Conservation (phyloP, 2,113 vertebrate species). For the Takifugu bimaculatus region DNA sequence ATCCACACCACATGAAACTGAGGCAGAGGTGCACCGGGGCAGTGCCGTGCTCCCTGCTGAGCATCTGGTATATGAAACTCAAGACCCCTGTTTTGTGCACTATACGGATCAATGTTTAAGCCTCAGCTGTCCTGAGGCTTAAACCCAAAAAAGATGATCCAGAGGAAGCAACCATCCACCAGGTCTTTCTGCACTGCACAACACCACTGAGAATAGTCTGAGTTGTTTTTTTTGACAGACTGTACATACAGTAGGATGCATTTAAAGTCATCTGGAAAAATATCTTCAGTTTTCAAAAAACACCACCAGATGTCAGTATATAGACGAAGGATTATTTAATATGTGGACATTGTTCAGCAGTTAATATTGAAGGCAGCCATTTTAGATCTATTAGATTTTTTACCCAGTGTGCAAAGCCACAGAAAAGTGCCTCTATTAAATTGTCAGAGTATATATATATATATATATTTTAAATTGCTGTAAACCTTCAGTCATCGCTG, state of each 20-base stretch:
- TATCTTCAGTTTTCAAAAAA: slow-evolving; percentile 15
- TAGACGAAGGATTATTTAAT: slow-evolving; percentile 15
- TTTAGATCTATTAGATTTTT: slow-evolving; percentile 18
- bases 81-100: neutral
- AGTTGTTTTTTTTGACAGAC: neutral
- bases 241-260: no score
- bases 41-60: neutral
- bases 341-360: slow-evolving; percentile 1
- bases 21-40: neutral
- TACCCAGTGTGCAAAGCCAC: neutral
- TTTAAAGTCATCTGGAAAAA: neutral
- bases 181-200: slow-evolving; percentile 1
- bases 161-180: neutral
- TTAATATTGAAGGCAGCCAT: neutral
- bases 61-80: neutral
- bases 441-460: slow-evolving; percentile 22
- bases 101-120: neutral
- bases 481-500: no score
- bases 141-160: neutral
- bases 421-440: slow-evolving; percentile 11
- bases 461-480: slow-evolving; percentile 31
- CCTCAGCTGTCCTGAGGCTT: slow-evolving; percentile 4
- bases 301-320: slow-evolving; percentile 42
- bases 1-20: neutral
- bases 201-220: slow-evolving; percentile 2